These are phyloP conservation scores for Antechinus stuartii DNA, from an alignment of 2,113 vertebrate genomes.

Conservation along the genomic window DNA sequence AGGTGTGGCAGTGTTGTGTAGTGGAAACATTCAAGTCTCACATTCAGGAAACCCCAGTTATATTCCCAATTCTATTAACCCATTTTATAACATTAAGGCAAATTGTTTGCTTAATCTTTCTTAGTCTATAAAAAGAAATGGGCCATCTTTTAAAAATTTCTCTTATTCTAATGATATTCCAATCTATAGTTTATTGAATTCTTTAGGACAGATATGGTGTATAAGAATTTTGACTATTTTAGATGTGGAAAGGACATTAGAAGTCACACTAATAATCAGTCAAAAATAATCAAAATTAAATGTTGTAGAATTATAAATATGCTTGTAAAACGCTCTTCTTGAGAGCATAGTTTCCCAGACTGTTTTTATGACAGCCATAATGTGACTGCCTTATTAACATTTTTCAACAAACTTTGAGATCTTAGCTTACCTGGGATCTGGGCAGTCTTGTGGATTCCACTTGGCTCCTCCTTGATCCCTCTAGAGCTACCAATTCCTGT, in stretches of 20 bases:
- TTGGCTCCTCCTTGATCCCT: no score
- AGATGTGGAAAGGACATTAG: no score
- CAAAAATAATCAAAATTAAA: neutral
- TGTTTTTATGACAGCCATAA: no score
- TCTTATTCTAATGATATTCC: neutral
- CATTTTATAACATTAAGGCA: neutral
- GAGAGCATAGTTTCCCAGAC: no score
- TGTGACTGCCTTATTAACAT: no score
- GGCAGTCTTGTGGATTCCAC: no score
- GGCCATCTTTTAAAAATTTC: neutral
- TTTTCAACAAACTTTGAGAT: no score
- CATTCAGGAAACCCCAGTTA: neutral
- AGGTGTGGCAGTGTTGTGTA: neutral
- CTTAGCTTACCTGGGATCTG: no score
- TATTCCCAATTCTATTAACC: neutral
- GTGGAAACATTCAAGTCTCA: neutral
- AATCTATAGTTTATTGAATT: neutral
- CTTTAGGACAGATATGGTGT: conserved; percentile 14
- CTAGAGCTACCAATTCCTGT: no score
- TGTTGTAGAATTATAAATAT: neutral
- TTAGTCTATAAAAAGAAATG: neutral
- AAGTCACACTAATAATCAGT: neutral
- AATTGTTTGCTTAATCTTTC: neutral
- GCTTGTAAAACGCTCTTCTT: neutral
- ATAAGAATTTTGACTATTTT: neutral